Evolutionary conservation across 2,888 invertebrate species (phyloP).

Genomic region (Erebia palarica): DNA sequence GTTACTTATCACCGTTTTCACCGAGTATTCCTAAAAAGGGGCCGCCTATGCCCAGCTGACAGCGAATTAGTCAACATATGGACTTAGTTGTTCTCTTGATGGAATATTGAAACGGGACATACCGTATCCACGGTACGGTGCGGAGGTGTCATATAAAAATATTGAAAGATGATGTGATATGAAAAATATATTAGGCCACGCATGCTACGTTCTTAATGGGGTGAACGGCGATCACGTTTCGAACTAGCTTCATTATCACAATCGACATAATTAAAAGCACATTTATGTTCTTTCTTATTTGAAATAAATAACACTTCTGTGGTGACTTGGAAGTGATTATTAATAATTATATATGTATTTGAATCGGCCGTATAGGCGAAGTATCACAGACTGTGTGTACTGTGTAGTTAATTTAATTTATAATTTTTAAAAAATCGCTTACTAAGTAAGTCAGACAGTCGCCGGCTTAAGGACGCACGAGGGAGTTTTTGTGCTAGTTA

Average conservation of each 20-base stretch:
- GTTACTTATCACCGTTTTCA: too few species aligned
- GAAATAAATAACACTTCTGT: constrained; percentile 11
- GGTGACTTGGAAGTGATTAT: constrained; percentile 9
- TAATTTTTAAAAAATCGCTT: constrained; percentile 74
- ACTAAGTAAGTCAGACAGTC: constrained; percentile 74
- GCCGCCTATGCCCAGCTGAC: too few species aligned
- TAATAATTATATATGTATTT: background rate
- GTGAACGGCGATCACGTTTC: constrained; percentile 24
- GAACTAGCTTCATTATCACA: constrained; percentile 49
- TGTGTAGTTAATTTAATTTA: constrained; percentile 60
- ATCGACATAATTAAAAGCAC: constrained; percentile 45
- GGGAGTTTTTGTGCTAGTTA: constrained; percentile 70
- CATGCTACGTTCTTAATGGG: constrained; percentile 1
- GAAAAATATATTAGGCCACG: background rate
- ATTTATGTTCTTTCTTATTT: constrained; percentile 52
- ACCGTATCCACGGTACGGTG: too few species aligned
- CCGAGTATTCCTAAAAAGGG: too few species aligned
- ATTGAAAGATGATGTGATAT: background rate
- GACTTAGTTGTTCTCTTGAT: background rate
- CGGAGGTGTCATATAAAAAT: background rate
- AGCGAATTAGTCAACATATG: too few species aligned
- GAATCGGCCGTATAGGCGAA: background rate
- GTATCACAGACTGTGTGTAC: constrained; percentile 9
- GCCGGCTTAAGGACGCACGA: constrained; percentile 71
- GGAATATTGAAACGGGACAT: background rate